phyloP scores from a whole-genome alignment of 2,888 invertebrate species.

The Eulithis prunata region DNA sequence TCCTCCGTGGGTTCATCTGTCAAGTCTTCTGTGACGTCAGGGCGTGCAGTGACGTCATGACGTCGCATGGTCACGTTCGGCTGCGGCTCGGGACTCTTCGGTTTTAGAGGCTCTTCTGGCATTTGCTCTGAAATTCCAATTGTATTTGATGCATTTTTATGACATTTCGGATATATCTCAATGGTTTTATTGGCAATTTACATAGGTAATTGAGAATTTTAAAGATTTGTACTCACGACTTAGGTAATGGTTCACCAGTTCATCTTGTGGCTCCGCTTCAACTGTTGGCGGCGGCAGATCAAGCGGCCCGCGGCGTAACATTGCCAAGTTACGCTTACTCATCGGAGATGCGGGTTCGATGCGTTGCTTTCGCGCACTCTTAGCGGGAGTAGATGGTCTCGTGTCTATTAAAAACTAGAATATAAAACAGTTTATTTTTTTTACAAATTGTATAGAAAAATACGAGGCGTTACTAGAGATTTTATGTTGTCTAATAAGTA shows the following conservation, averaged over 20 bases:
- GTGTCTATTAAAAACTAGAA: slow-evolving; percentile 64
- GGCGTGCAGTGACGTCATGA: slow-evolving; percentile 38
- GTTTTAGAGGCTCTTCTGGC: slow-evolving; percentile 48
- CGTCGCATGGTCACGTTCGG: slow-evolving; percentile 28
- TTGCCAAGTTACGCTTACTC: slow-evolving; percentile 81
- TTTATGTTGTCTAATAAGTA: too few species aligned
- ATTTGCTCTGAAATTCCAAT: slow-evolving; percentile 44
- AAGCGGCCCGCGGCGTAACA: slow-evolving; percentile 70
- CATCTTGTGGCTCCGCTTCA: slow-evolving; percentile 54
- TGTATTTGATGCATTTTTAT: too few species aligned
- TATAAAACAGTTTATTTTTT: not conserved
- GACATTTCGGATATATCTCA: not conserved
- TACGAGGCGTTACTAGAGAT: too few species aligned
- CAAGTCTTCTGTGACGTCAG: slow-evolving; percentile 62
- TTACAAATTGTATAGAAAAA: not conserved
- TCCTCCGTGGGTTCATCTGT: slow-evolving; percentile 70
- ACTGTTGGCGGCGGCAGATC: slow-evolving; percentile 58
- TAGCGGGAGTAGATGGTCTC: slow-evolving; percentile 59
- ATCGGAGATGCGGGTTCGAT: slow-evolving; percentile 71
- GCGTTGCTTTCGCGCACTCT: slow-evolving; percentile 53
- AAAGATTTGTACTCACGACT: slow-evolving; percentile 61
- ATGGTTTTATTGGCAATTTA: too few species aligned
- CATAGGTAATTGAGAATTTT: not conserved
- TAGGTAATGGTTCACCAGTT: slow-evolving; percentile 72
- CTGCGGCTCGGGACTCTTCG: slow-evolving; percentile 57